Base-by-base conservation (phyloP, 2,888 invertebrate species). In the Cryptophagus acutangulus region DNA sequence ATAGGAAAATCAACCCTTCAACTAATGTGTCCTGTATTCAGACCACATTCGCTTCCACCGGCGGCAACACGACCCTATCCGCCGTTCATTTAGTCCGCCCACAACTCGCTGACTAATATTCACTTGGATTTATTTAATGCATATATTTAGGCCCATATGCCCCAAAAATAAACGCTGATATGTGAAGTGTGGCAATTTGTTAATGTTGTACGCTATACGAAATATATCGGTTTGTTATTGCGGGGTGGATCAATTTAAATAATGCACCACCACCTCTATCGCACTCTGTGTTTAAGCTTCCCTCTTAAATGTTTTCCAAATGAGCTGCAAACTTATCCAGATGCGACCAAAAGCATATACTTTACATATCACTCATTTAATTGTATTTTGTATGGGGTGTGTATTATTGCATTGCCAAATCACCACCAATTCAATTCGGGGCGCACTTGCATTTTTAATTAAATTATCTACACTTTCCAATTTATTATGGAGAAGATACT, bases 71-170 rank as follows among this genome's bases (percentile, higher is more conserved):
- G 6, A n/a, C 6, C 24, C 24, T 20, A 20, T 8, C 24, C n/a
- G 24, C 24, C 24, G n/a, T n/a, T 8, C 24, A 20, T n/a, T 6
- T 20, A 15, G 38, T 13, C 28, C 45, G 41, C 41, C 41, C 36
- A 41, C 38, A 36, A 37, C 17, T 16, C 41, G 35, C 35, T 37
- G 41, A 45, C 30, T 38, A 45, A 41, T 45, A 36, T 36, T 33
- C 40, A 34, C 38, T n/a, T 12, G 12, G 33, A 26, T 40, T 25
- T 44, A 41, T 44, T 44, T 40, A 44, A 44, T 44, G 44, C 44
- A 44, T 44, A 44, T 44, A 44, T 44, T 44, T 39, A 35, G 33
- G 44, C 44, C 44, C 44, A 44, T 44, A 40, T 44, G 44, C 40
- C 40, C 31, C 36, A n/a, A n/a, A 38, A 36, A 10, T 35, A 43